Evolutionary conservation across 2,797 vertebrate species (phyloP), one percentile per base, ranked within the genome.

Genomic region (Melanotaenia boesemani): DNA sequence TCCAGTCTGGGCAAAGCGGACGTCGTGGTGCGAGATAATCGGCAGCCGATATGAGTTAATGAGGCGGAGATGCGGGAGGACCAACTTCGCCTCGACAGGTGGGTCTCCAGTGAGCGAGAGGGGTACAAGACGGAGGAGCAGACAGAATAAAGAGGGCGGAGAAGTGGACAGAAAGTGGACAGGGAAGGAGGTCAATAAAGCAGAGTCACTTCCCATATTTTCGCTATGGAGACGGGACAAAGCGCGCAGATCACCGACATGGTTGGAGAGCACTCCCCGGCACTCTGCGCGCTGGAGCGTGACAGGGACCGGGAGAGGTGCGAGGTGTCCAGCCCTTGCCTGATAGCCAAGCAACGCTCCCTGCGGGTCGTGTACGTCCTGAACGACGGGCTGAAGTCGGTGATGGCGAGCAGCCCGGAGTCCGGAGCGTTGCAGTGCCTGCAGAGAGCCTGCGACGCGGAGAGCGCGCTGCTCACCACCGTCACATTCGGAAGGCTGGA

Each of bases 401-500:
- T 94, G 70, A 87, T 94, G 83, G 95, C 93, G n/a, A 95, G 95
- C 80, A 97, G 96, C 85, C 95, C 96, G 0, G 97, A 97, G 83
- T 95, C 93, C 0, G 97, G 97, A 1, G 97, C 96, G 0, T 87
- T 95, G 61, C 96, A 94, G 77, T 96, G 96, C 68, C 93, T 98
- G 61, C 94, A 94, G 87, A 85, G 95, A 22, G 97, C 97, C 0
- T 99, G 97, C 79, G 96, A 97, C 83, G 88, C 95, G 0, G 94
- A 97, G 87, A 96, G 95, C 28, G 96, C 96, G 1, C 95, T 95
- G 83, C 95, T 98, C 22, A 92, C 90, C 86, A 96, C 93, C 0
- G 90, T 98, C 59, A 94, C 95, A 64, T 97, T 98, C 64, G 96
- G 96, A 0, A 86, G 96, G 62, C 91, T 98, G 71, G 97, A 98